Evolutionary conservation across 2,888 invertebrate species (phyloP), one percentile per base, ranked within the genome.

Genomic region (Drosophila longiperda): DNA sequence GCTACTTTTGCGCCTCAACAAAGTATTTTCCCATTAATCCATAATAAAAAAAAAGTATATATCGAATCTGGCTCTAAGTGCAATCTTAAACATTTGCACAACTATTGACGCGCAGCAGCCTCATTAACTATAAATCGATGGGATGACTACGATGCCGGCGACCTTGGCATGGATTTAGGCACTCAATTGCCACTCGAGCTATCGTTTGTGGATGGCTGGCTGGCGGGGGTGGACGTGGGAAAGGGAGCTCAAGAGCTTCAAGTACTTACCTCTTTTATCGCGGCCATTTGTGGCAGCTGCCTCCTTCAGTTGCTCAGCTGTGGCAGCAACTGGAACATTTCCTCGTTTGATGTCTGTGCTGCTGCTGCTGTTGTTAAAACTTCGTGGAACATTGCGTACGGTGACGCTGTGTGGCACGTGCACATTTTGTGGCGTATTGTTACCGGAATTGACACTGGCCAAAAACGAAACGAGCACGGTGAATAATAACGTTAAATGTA

Each of bases 401-500:
- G 55, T 38, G 6, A 12, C 61, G 17, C 60, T 15, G 32, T 34
- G 53, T 15, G 55, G 60, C 45, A 26, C 33, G 33, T 48, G 34
- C 48, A 66, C 68, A 7, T 32, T 59, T 62, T 53, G 54, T 32
- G 66, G 75, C 49, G 57, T 68, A 50, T 81, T 87, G 20, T 85
- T 75, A 62, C 89, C 90, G 64, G 90, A 88, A 66, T 87, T 88
- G 75, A 89, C 89, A 74, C 80, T 89, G 72, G 70, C 80, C 87
- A 90, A 57, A 82, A 90, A 57, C 60, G 80, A 75, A 50, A 88
- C 32, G 60, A 89, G 76, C 68, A 86, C 70, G 40, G 80, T 55
- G 45, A 87, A 54, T 20, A 87, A 54, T n/a, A 86, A 66, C 61
- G 86, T 78, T 52, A 75, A 34, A 38, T 81, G 90, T 68, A 79